A percentile compares a stretch with the other conserved stretches of the same genome.
phyloP scores from a whole-genome alignment of 92 coral and sea anemone genomes.

The Metridium senile region DNA sequence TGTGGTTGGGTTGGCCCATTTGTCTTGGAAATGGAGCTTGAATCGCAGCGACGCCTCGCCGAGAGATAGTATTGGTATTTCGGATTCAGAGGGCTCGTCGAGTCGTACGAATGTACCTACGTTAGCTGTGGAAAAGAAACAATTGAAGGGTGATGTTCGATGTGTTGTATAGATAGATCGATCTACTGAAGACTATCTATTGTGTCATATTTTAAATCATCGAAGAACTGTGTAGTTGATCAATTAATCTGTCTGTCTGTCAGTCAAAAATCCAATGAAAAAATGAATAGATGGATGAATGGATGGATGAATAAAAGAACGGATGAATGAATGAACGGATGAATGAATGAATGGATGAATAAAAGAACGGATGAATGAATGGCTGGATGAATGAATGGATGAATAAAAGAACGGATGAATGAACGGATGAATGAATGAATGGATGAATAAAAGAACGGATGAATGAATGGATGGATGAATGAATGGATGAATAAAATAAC shows the following conservation, averaged over 20 bases:
- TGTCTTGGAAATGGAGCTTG: slow-evolving; percentile 68
- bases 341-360: neutral
- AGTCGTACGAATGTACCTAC: slow-evolving; percentile 56
- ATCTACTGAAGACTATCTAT: no score
- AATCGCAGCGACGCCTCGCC: slow-evolving; percentile 70
- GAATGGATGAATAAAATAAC: no score
- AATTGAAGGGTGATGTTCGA: neutral
- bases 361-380: neutral
- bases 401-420: no score
- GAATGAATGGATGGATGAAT: no score
- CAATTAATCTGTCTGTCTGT: neutral
- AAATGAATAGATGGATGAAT: neutral
- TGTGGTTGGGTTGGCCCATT: slow-evolving; percentile 64
- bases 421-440: neutral
- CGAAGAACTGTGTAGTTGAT: no score
- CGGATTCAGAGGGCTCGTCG: slow-evolving; percentile 64
- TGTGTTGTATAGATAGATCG: no score
- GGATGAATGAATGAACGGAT: neutral
- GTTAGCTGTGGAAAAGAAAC: slow-evolving; percentile 45
- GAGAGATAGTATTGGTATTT: slow-evolving; percentile 65
- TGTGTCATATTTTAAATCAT: no score
- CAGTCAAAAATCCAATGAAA: neutral
- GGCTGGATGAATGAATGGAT: neutral
- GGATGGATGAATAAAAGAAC: neutral
- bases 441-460: neutral